Conservation (phyloP, 2,797 vertebrate genomes). For the Propithecus perrieri region DNA sequence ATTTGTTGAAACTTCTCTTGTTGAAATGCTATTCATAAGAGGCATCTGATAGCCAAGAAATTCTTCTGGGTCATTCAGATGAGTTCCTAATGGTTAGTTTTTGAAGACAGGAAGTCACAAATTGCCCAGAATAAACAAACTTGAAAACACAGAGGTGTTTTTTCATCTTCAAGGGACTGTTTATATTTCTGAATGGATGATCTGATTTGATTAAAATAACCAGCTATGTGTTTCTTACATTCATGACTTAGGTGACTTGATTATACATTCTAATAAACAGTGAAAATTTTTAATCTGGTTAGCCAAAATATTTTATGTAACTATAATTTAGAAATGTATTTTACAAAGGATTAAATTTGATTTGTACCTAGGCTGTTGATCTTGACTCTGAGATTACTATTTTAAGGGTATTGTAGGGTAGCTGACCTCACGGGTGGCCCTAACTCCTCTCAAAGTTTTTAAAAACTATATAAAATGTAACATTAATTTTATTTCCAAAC, state of each 20-base stretch:
- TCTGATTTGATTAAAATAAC: constrained; percentile 23
- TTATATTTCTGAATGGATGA: constrained; percentile 32
- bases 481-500: constrained; percentile 13
- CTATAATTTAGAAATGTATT: constrained; percentile 3
- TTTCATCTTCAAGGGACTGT: background rate
- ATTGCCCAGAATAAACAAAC: constrained; percentile 42
- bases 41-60: background rate
- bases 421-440: background rate
- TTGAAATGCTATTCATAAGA: constrained; percentile 12
- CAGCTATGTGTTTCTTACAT: background rate
- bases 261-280: constrained; percentile 2
- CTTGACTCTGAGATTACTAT: constrained; percentile 20
- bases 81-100: background rate
- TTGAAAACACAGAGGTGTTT: background rate
- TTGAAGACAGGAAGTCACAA: constrained; percentile 47
- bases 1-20: constrained; percentile 1
- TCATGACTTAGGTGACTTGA: constrained; percentile 16
- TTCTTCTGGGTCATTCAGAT: constrained; percentile 8
- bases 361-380: background rate
- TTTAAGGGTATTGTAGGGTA: background rate
- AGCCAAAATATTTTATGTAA: background rate
- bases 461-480: background rate
- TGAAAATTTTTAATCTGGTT: background rate
- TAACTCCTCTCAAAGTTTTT: background rate
- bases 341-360: background rate